Evolutionary conservation across 2,113 vertebrate species (phyloP), one percentile per base, ranked within the genome.

Genomic region (Furnarius figulus): DNA sequence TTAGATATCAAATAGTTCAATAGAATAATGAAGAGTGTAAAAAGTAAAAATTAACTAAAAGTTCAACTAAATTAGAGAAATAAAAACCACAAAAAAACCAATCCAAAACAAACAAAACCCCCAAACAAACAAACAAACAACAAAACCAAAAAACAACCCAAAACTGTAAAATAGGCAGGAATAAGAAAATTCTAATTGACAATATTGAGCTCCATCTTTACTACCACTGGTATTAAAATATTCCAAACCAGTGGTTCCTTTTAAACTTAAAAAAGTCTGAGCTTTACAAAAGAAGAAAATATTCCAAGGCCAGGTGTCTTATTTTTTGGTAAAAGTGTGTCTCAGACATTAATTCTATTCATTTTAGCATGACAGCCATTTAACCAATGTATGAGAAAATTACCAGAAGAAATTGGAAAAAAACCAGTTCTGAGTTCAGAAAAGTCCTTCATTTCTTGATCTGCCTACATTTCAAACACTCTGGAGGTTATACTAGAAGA

Each of bases 141-240:
- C 9, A 28, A 39, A 61, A 40, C 11, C 25, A 40, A 37, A 7
- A 35, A 62, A 62, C 28, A 44, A 24, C 12, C 10, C 15, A 20
- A 77, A 87, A 25, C 6, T 0, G 33, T 33, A 81, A 49, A 59
- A 1, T 1, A 46, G 2, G 3, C 19, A 4, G 7, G 13, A 24
- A 14, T 27, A 90, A 19, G 30, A 82, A 58, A 67, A 74, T 79
- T 80, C 9, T 46, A 28, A 58, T 28, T 58, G 10, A 2, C 5
- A 55, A 2, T 72, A n/a, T 9, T 46, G 10, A 81, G 46, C 17
- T 70, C 71, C 13, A 40, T 31, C 14, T 73, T 80, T 71, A 50
- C 22, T 81, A 23, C 13, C 63, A 24, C 5, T 65, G 39, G 6
- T 7, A 65, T 75, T 24, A 16, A 52, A 85, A 79, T 28, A 40